A percentile compares a stretch with the other conserved stretches of the same genome.
Conservation (phyloP, 2,888 invertebrate species). For the Patella caerulea region DNA sequence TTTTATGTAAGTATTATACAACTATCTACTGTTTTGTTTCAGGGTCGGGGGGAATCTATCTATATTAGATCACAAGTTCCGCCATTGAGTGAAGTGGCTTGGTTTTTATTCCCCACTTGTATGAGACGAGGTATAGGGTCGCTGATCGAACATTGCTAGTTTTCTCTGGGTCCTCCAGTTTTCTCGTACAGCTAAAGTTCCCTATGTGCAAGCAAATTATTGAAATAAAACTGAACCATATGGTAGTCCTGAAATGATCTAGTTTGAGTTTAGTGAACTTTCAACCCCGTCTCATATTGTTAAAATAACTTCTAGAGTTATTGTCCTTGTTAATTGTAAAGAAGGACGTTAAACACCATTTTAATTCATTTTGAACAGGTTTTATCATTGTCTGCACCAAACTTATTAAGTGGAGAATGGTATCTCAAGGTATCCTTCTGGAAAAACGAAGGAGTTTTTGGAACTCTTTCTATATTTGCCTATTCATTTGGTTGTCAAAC, state of each 20-base stretch:
- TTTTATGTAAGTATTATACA: slow-evolving; percentile 79
- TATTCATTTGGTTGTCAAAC: slow-evolving; percentile 98
- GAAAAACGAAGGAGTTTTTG: slow-evolving; percentile 86
- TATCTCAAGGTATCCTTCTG: slow-evolving; percentile 64
- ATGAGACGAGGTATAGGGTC: too few relatives aligned
- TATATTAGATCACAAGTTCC: neutral
- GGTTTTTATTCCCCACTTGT: too few relatives aligned
- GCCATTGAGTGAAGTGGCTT: too few relatives aligned
- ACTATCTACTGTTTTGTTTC: too few relatives aligned
- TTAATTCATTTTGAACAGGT: slow-evolving; percentile 74
- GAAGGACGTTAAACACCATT: too few relatives aligned
- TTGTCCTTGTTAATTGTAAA: neutral
- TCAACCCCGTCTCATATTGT: neutral
- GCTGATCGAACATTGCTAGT: too few relatives aligned
- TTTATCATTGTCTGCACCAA: slow-evolving; percentile 83
- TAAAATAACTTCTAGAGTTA: neutral
- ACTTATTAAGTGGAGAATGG: slow-evolving; percentile 84
- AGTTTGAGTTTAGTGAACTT: neutral
- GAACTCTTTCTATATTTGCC: slow-evolving; percentile 95
- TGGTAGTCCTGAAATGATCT: too few relatives aligned
- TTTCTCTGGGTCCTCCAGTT: too few relatives aligned
- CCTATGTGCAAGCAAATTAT: too few relatives aligned
- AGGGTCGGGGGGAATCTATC: neutral
- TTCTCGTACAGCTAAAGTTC: too few relatives aligned
- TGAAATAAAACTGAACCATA: too few relatives aligned